Evolutionary conservation across 2,113 vertebrate species (phyloP).

Genomic region (Taxidea taxus): DNA sequence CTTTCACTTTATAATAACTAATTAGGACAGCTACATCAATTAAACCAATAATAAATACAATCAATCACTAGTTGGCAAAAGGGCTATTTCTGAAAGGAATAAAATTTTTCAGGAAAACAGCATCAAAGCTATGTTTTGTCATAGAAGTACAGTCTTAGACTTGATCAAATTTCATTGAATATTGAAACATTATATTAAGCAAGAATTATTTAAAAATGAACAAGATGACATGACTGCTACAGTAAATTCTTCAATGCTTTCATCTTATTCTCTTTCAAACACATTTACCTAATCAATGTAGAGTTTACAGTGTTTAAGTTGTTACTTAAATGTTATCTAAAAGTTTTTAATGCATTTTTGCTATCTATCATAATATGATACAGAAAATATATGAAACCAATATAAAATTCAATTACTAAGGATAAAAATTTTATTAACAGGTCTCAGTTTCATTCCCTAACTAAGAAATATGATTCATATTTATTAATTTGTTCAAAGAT

Average conservation of each 20-base stretch:
- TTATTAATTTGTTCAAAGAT: conserved; percentile 33
- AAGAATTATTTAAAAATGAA: conserved; percentile 27
- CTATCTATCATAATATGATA: not conserved
- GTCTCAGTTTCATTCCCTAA: conserved; percentile 20
- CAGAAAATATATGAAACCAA: not conserved
- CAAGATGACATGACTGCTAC: not conserved
- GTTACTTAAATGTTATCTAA: conserved; percentile 8
- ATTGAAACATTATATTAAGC: not conserved
- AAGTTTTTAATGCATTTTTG: conserved; percentile 16
- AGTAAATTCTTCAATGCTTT: conserved; percentile 1
- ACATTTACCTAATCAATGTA: conserved; percentile 29
- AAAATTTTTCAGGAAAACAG: not conserved
- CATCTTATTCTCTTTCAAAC: not conserved
- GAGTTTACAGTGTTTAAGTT: conserved; percentile 12
- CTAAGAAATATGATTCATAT: conserved; percentile 43
- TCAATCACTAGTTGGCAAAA: not conserved
- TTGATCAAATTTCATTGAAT: conserved; percentile 22
- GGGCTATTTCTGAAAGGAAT: not conserved
- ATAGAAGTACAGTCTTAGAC: not conserved
- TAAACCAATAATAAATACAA: not conserved
- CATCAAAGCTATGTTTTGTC: not conserved
- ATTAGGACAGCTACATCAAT: not conserved
- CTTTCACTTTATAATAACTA: conserved; percentile 16
- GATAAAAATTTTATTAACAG: conserved; percentile 46
- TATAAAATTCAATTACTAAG: conserved; percentile 46